Evolutionary conservation across 1,140 invertebrate genomes (phyloP).

Genomic region (Ganaspis sp.): DNA sequence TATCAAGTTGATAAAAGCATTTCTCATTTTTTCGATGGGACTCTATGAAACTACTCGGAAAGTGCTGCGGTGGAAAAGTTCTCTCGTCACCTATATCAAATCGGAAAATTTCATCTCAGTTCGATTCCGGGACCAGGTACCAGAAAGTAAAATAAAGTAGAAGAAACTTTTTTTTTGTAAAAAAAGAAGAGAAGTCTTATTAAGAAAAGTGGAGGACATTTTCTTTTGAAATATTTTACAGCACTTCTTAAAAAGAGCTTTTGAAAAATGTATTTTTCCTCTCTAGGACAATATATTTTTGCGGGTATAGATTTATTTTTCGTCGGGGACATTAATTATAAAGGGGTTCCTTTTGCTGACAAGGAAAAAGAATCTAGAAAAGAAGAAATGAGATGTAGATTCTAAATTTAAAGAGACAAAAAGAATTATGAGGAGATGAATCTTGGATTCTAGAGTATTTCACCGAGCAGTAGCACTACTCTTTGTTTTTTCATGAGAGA

Average conservation of each 20-base stretch:
- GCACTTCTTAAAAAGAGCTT: background rate
- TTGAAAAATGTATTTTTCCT: background rate
- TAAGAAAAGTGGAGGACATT: background rate
- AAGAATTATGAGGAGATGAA: background rate
- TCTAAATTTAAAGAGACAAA: background rate
- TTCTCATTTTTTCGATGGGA: slow-evolving; percentile 10
- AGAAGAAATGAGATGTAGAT: background rate
- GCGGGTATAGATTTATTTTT: background rate
- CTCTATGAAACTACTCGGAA: slow-evolving; percentile 13
- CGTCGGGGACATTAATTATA: background rate
- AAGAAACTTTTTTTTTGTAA: background rate
- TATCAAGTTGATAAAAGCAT: slow-evolving; percentile 7
- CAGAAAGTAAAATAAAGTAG: slow-evolving; percentile 11
- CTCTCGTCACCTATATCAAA: slow-evolving; percentile 30
- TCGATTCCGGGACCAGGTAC: slow-evolving; percentile 14
- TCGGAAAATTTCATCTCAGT: slow-evolving; percentile 15
- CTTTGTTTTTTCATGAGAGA: background rate
- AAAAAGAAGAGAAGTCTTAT: background rate
- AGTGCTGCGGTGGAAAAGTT: slow-evolving; percentile 27
- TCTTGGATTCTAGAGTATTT: slow-evolving; percentile 12
- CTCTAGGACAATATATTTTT: too few relatives aligned
- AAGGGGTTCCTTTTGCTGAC: background rate
- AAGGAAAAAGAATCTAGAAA: background rate
- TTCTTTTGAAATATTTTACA: background rate
- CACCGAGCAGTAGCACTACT: background rate